Conservation (phyloP, 2,797 vertebrate genomes). For the Characodon lateralis region DNA sequence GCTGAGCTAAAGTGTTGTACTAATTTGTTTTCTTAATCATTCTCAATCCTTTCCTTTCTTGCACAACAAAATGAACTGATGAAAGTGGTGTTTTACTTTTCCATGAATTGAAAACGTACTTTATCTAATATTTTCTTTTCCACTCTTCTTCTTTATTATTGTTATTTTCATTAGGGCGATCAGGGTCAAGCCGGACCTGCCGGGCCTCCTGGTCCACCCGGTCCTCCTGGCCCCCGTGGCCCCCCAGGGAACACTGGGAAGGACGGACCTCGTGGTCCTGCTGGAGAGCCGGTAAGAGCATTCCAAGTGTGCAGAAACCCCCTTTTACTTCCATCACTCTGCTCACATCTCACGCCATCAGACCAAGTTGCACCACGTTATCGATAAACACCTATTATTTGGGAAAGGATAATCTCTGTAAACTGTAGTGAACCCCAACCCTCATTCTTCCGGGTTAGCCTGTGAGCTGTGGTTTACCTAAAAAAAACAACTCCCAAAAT, state of each 20-base stretch:
- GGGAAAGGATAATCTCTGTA: constrained; percentile 33
- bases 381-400: constrained; percentile 12
- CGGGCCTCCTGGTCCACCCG: constrained; percentile 90
- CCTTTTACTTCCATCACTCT: neutral
- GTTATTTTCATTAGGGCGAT: constrained; percentile 83
- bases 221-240: constrained; percentile 89
- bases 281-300: constrained; percentile 87
- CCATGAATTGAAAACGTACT: neutral
- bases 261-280: constrained; percentile 89
- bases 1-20: neutral
- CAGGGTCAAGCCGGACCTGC: constrained; percentile 89
- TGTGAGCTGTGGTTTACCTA: constrained; percentile 65
- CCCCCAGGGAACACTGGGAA: constrained; percentile 93
- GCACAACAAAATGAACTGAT: neutral
- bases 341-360: constrained; percentile 9
- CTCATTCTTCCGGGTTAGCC: constrained; percentile 54
- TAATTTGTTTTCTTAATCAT: neutral
- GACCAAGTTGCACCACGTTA: constrained; percentile 26
- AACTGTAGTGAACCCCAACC: constrained; percentile 45
- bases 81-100: neutral
- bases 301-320: neutral
- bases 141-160: neutral
- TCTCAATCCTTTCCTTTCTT: neutral
- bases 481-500: constrained; percentile 66
- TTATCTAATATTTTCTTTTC: neutral